phyloP scores from a whole-genome alignment of 2,888 invertebrate genomes.

The Dryocosmus kuriphilus region DNA sequence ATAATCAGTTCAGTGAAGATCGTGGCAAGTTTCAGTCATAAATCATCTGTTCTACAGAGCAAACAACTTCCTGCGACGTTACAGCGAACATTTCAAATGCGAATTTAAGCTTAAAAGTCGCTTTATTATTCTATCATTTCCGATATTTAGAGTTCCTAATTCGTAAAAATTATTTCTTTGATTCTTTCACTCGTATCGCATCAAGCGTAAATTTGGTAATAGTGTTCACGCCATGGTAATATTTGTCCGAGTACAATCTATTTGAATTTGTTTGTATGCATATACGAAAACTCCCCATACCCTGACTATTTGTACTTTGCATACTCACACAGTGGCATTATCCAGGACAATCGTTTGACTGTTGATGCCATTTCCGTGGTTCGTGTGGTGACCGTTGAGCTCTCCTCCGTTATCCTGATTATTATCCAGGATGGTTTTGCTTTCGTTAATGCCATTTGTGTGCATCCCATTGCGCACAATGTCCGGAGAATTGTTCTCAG shows the following conservation, averaged over 20 bases:
- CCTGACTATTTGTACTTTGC: constrained; percentile 53
- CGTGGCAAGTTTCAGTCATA: constrained; percentile 30
- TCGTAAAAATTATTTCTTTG: constrained; percentile 8
- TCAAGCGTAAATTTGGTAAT: constrained; percentile 13
- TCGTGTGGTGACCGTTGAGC: constrained; percentile 74
- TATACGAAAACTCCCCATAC: constrained; percentile 45
- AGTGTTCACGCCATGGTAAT: neutral
- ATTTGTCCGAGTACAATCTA: constrained; percentile 15
- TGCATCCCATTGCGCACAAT: constrained; percentile 70
- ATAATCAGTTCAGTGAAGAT: constrained; percentile 13
- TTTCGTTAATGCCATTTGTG: constrained; percentile 72
- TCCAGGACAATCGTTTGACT: constrained; percentile 74
- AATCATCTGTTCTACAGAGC: constrained; percentile 24
- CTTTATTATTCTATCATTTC: constrained; percentile 2
- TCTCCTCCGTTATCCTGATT: constrained; percentile 71
- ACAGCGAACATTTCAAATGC: constrained; percentile 25
- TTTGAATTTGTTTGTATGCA: constrained; percentile 33
- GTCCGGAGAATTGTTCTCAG: constrained; percentile 66
- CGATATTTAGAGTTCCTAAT: constrained; percentile 4
- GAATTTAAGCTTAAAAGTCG: neutral
- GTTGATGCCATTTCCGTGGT: constrained; percentile 75
- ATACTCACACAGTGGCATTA: constrained; percentile 77
- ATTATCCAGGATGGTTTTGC: constrained; percentile 72
- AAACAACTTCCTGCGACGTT: constrained; percentile 17
- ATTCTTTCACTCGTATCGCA: neutral